phyloP scores from a whole-genome alignment of 2,113 vertebrate species.

The Clarias gariepinus region DNA sequence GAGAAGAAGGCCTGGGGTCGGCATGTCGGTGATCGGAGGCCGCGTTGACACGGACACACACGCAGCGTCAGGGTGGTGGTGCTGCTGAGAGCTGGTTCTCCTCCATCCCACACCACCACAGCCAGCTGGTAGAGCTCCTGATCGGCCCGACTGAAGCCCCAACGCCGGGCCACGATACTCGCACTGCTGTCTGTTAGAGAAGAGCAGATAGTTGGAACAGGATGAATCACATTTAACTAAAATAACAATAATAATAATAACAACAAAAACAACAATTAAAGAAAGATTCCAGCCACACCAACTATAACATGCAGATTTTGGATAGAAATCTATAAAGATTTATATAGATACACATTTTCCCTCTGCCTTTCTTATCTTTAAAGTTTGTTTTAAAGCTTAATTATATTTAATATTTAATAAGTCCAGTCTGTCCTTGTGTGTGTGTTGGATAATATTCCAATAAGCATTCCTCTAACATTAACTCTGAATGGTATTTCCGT shows the following conservation, averaged over 20 bases:
- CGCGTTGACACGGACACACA: constrained; percentile 87
- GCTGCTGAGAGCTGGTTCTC: constrained; percentile 88
- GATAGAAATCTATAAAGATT: too few species aligned
- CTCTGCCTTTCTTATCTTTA: too few species aligned
- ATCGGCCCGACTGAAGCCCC: constrained; percentile 82
- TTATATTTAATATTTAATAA: too few species aligned
- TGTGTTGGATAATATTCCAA: too few species aligned
- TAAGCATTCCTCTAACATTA: too few species aligned
- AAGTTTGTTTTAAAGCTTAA: too few species aligned
- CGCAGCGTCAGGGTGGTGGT: constrained; percentile 90
- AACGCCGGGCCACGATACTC: constrained; percentile 83
- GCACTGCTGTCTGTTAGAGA: constrained; percentile 86
- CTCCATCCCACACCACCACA: constrained; percentile 88
- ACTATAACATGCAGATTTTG: not conserved
- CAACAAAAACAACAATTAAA: too few species aligned
- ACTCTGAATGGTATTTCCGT: too few species aligned
- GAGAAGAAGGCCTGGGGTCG: constrained; percentile 91
- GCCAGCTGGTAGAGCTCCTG: constrained; percentile 89
- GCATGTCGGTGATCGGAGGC: constrained; percentile 80
- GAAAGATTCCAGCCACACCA: too few species aligned
- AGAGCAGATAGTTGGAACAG: not conserved
- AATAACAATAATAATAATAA: too few species aligned
- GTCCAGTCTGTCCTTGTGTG: too few species aligned
- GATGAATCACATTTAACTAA: not conserved
- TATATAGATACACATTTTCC: too few species aligned